Evolutionary conservation across 2,113 vertebrate species (phyloP).

Genomic region (Macheiramphus alcinus): DNA sequence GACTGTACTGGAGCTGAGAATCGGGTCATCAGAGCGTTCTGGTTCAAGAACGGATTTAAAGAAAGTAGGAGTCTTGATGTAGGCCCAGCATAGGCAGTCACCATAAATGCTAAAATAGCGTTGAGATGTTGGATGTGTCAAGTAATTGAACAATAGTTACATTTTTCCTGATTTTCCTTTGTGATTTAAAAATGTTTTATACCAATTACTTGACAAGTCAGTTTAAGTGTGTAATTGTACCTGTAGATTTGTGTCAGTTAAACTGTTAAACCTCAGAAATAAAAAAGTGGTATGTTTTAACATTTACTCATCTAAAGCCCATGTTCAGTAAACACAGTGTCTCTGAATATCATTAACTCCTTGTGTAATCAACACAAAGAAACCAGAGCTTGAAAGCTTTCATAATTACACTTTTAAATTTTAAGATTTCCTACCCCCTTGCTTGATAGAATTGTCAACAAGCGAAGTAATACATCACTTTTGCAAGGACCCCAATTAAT

Average conservation of each 20-base stretch:
- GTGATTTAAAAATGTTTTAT: neutral
- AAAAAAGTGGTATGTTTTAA: neutral
- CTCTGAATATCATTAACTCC: neutral
- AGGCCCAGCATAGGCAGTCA: neutral
- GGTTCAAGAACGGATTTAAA: neutral
- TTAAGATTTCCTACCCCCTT: constrained; percentile 4
- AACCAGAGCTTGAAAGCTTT: neutral
- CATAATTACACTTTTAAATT: constrained; percentile 38
- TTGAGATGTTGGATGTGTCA: neutral
- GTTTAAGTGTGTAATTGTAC: neutral
- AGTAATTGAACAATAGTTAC: neutral
- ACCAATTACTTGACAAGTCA: neutral
- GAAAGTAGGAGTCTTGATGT: neutral
- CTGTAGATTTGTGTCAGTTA: neutral
- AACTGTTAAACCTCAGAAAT: neutral
- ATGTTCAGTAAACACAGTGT: neutral
- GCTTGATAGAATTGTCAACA: constrained; percentile 37
- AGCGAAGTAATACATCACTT: neutral
- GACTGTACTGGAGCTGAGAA: neutral
- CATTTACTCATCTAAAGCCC: neutral
- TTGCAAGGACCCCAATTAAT: constrained; percentile 40
- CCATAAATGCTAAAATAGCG: neutral
- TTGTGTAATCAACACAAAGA: neutral
- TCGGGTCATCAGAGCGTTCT: neutral
- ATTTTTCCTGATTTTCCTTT: neutral